Evolutionary conservation across 2,797 vertebrate genomes (phyloP).

Genomic region (Chrysocyon brachyurus): DNA sequence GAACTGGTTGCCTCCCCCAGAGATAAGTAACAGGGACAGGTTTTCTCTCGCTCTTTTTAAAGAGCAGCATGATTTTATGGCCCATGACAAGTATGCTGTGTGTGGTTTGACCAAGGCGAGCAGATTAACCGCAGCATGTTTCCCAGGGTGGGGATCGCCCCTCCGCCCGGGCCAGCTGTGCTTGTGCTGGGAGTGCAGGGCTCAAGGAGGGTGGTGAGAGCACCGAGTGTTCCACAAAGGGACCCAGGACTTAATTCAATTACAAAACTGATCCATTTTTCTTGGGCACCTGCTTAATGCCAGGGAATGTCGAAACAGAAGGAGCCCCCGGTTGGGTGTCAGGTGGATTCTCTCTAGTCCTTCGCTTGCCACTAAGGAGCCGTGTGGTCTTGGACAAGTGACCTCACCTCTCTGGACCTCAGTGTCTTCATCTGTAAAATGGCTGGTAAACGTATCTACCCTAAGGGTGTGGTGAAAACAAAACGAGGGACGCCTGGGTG

Average conservation of each 20-base stretch:
- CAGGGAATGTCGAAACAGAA: background rate
- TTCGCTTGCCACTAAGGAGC: background rate
- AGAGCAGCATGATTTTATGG: slow-evolving; percentile 9
- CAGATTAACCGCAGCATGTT: background rate
- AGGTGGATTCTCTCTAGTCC: background rate
- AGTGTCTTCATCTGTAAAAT: background rate
- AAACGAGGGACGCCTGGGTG: too few relatives aligned
- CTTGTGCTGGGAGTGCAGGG: background rate
- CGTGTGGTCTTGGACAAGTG: background rate
- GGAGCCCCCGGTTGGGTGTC: background rate
- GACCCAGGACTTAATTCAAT: background rate
- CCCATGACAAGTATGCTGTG: background rate
- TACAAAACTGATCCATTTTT: background rate
- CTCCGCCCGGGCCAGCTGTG: fast-evolving
- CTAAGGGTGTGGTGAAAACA: background rate
- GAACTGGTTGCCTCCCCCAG: background rate
- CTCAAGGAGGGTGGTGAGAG: background rate
- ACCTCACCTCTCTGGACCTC: background rate
- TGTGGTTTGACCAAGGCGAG: background rate
- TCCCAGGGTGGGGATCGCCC: background rate
- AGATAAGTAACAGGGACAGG: background rate
- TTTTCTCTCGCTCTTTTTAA: background rate
- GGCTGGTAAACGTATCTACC: fast-evolving
- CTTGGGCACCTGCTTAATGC: background rate
- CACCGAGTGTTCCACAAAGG: background rate